Conservation (phyloP, 2,888 invertebrate genomes). For the Drosophila eohydei region DNA sequence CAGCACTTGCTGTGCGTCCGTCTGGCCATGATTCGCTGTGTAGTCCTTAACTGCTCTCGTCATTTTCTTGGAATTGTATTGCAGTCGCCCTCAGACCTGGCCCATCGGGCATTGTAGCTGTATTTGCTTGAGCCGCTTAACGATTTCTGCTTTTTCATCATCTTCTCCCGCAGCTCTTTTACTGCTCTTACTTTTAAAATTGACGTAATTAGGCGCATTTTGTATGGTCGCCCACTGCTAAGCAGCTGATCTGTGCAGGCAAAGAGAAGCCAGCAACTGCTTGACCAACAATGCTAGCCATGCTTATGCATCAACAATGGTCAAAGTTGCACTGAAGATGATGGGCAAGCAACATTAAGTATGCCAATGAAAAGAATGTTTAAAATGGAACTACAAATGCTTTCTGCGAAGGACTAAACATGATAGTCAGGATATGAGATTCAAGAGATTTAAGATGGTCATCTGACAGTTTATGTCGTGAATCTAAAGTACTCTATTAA, state of each 20-base stretch:
- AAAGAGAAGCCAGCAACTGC: slow-evolving; percentile 23
- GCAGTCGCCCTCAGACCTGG: slow-evolving; percentile 23
- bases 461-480: too few species aligned
- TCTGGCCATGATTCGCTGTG: slow-evolving; percentile 5
- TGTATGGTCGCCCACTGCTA: slow-evolving; percentile 49
- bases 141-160: slow-evolving; percentile 21
- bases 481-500: too few species aligned
- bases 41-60: slow-evolving; percentile 34
- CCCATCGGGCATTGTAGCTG: slow-evolving; percentile 22
- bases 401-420: background rate
- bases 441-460: background rate
- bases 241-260: slow-evolving; percentile 38
- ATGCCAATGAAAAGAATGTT: slow-evolving; percentile 5
- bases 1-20: slow-evolving; percentile 8
- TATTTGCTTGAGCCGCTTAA: slow-evolving; percentile 56
- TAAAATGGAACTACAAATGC: background rate
- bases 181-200: slow-evolving; percentile 51
- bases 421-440: background rate
- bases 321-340: background rate
- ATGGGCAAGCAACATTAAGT: background rate
- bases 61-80: slow-evolving; percentile 51
- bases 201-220: slow-evolving; percentile 69
- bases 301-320: background rate
- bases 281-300: background rate
- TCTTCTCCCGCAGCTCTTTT: slow-evolving; percentile 19